These are phyloP conservation scores for Neodiprion pinetum DNA, from an alignment of 1,140 invertebrate genomes.

Conservation along the genomic window DNA sequence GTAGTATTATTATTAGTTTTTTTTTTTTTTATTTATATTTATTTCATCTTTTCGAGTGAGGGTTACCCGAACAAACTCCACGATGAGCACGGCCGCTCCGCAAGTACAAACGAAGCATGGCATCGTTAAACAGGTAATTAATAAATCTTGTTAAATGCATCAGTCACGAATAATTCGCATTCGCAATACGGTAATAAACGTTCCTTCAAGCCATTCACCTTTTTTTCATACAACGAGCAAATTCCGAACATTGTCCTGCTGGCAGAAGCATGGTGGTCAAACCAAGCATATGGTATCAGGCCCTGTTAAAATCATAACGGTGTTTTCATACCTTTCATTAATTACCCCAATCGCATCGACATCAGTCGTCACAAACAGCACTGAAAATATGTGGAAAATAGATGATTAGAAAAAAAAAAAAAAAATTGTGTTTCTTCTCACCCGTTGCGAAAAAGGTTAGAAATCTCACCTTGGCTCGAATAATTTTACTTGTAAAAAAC, in stretches of 20 bases:
- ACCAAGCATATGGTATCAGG: conserved; percentile 13
- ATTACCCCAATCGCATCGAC: conserved; percentile 54
- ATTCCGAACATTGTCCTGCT: background rate
- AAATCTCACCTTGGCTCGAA: too few relatives aligned
- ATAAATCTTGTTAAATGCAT: background rate
- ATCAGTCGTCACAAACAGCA: conserved; percentile 46
- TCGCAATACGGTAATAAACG: background rate
- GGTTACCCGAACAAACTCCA: conserved; percentile 32
- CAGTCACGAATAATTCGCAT: background rate
- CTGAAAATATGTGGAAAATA: too few relatives aligned
- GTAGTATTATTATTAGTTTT: conserved; percentile 11
- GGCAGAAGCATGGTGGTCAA: conserved; percentile 27
- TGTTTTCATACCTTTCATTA: conserved; percentile 41
- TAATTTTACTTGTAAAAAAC: too few relatives aligned
- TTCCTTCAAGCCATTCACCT: background rate
- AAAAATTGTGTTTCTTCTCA: too few relatives aligned
- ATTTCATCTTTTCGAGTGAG: conserved; percentile 22
- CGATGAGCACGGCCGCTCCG: conserved; percentile 58
- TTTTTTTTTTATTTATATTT: background rate
- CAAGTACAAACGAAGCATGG: conserved; percentile 57
- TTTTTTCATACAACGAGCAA: too few relatives aligned
- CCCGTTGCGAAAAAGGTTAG: too few relatives aligned
- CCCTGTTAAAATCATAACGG: too few relatives aligned
- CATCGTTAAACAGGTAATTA: conserved; percentile 66
- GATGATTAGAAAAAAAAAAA: too few relatives aligned